These are phyloP conservation scores for Phycodurus eques DNA, from an alignment of 2,113 vertebrate species.

Conservation along the genomic window DNA sequence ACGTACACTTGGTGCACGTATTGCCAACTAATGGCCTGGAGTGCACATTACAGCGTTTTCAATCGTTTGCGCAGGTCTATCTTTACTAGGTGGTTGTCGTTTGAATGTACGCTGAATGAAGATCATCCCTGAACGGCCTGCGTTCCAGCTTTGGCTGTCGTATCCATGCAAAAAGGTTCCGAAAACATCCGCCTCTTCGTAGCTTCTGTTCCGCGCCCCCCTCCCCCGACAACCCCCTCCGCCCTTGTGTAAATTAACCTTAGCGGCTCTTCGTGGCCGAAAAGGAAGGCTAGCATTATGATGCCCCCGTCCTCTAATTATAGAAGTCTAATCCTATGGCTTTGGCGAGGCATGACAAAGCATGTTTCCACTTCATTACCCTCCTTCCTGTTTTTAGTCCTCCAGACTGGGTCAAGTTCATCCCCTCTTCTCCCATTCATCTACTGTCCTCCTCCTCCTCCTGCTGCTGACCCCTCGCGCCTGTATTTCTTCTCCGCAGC, in stretches of 20 bases:
- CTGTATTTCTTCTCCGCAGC: conserved; percentile 22
- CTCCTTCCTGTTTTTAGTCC: conserved; percentile 62
- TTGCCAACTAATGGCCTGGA: background rate
- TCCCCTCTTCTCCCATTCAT: conserved; percentile 50
- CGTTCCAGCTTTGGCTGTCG: background rate
- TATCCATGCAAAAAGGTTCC: background rate
- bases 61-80: background rate
- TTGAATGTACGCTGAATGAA: background rate
- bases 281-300: conserved; percentile 64
- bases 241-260: conserved; percentile 55
- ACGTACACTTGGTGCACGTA: background rate
- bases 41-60: background rate
- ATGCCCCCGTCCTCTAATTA: conserved; percentile 68
- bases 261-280: conserved; percentile 46
- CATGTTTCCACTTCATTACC: conserved; percentile 73
- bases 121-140: background rate
- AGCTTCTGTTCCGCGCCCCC: conserved; percentile 53
- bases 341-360: conserved; percentile 70
- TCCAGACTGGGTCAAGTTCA: conserved; percentile 70
- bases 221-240: background rate
- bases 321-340: conserved; percentile 71
- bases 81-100: background rate
- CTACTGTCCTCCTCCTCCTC: conserved; percentile 34
- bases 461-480: conserved; percentile 46
- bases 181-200: conserved; percentile 39